A percentile compares a stretch with the other conserved stretches of the same genome.
Evolutionary conservation across 2,797 vertebrate genomes (phyloP).

Genomic region (Sebastes matsubarae): DNA sequence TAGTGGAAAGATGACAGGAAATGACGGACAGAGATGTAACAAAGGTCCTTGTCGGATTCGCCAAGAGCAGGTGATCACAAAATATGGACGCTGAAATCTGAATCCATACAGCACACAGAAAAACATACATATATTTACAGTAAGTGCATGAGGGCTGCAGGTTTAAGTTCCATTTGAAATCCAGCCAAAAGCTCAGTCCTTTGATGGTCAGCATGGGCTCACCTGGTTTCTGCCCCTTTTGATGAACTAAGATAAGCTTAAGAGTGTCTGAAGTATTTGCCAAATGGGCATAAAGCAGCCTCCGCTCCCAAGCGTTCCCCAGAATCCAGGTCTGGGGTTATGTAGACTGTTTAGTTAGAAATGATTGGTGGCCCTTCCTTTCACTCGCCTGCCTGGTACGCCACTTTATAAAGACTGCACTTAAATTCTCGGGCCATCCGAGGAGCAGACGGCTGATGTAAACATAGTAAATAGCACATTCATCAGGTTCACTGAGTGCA

Average conservation of each 20-base stretch:
- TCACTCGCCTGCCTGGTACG: slow-evolving; percentile 67
- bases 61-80: not conserved
- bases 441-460: slow-evolving; percentile 73
- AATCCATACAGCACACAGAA: not conserved
- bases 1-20: not conserved
- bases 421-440: slow-evolving; percentile 76
- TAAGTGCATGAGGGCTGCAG: not conserved
- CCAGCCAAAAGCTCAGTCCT: slow-evolving; percentile 18
- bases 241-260: slow-evolving; percentile 51
- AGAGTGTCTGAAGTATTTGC: slow-evolving; percentile 62
- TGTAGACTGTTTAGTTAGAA: slow-evolving; percentile 79
- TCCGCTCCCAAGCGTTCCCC: slow-evolving; percentile 49
- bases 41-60: not conserved
- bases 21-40: not conserved
- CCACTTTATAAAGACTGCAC: slow-evolving; percentile 79
- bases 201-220: slow-evolving; percentile 38
- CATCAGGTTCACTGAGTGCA: slow-evolving; percentile 74
- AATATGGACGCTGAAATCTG: not conserved
- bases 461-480: slow-evolving; percentile 83
- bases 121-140: not conserved
- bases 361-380: slow-evolving; percentile 82
- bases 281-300: slow-evolving; percentile 52
- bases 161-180: slow-evolving; percentile 31
- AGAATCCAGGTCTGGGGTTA: slow-evolving; percentile 68
- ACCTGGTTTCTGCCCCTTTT: slow-evolving; percentile 52